These are phyloP conservation scores for Raja brachyura DNA, from an alignment of 2,113 vertebrate genomes.

Conservation along the genomic window DNA sequence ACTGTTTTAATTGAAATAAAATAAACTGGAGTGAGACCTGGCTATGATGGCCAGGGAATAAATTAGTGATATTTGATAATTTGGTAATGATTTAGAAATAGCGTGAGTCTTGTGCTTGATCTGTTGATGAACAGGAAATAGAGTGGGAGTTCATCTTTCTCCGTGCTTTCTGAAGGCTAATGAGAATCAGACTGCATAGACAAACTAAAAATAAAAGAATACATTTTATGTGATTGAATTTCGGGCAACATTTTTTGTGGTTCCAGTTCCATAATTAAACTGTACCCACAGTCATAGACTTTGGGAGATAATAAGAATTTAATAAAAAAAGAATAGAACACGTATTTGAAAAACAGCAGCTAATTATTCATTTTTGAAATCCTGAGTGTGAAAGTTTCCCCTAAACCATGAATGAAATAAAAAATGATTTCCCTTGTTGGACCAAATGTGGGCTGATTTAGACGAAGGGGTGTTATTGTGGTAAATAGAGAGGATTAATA, in stretches of 20 bases:
- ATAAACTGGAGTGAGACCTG: background rate
- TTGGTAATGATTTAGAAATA: background rate
- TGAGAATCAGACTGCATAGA: background rate
- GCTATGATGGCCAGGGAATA: background rate
- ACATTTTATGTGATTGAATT: background rate
- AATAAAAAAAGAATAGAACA: background rate
- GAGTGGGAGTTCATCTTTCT: background rate
- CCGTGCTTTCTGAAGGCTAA: background rate
- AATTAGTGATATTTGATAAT: background rate
- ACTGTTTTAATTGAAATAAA: background rate
- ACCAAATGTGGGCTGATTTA: background rate
- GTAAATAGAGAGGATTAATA: conserved; percentile 19
- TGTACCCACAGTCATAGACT: background rate
- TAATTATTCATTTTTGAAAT: conserved; percentile 9
- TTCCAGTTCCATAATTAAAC: background rate
- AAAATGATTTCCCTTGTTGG: background rate
- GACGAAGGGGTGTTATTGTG: background rate
- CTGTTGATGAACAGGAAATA: background rate
- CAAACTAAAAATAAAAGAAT: background rate
- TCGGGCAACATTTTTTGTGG: background rate
- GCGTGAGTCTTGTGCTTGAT: background rate
- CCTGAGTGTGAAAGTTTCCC: background rate
- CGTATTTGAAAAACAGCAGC: background rate
- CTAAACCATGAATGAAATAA: background rate
- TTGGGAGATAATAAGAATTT: background rate